These are phyloP conservation scores for Zaprionus vittiger DNA, from an alignment of 1,140 invertebrate genomes.

Conservation along the genomic window DNA sequence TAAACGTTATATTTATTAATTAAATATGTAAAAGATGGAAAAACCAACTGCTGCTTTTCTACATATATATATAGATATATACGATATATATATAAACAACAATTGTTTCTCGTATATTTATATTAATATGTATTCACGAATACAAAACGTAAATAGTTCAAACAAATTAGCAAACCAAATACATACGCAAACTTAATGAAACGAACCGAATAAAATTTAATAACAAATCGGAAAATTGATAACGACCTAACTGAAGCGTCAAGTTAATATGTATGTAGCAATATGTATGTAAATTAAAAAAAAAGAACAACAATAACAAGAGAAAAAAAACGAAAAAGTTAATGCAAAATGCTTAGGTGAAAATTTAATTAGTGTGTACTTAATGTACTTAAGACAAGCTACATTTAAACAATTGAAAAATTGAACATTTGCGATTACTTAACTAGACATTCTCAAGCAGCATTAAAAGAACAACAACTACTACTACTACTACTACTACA, in stretches of 20 bases:
- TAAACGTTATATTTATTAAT: conserved; percentile 81
- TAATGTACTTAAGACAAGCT: conserved; percentile 76
- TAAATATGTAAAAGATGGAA: conserved; percentile 60
- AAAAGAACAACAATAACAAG: conserved; percentile 45
- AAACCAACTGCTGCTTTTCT: conserved; percentile 75
- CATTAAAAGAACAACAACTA: conserved; percentile 29
- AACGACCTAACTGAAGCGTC: conserved; percentile 58
- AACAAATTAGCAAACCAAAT: conserved; percentile 83
- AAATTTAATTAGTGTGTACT: conserved; percentile 82
- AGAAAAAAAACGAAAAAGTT: conserved; percentile 59
- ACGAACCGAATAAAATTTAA: conserved; percentile 29
- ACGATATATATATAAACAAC: conserved; percentile 53
- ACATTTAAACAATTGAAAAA: conserved; percentile 55
- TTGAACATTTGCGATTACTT: conserved; percentile 74
- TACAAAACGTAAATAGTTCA: conserved; percentile 74
- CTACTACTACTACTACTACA: conserved; percentile 35
- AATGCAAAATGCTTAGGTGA: conserved; percentile 79
- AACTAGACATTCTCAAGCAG: conserved; percentile 70
- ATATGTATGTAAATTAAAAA: conserved; percentile 79
- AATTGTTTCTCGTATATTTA: conserved; percentile 82
- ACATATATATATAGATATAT: conserved; percentile 59
- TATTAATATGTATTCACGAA: conserved; percentile 70
- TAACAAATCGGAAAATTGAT: conserved; percentile 33
- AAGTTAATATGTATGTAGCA: conserved; percentile 79
- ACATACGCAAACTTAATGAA: conserved; percentile 67